A percentile compares a stretch with the other conserved stretches of the same genome.
These are phyloP conservation scores for Aphelocoma coerulescens DNA, from an alignment of 2,113 vertebrate species.

Conservation along the genomic window DNA sequence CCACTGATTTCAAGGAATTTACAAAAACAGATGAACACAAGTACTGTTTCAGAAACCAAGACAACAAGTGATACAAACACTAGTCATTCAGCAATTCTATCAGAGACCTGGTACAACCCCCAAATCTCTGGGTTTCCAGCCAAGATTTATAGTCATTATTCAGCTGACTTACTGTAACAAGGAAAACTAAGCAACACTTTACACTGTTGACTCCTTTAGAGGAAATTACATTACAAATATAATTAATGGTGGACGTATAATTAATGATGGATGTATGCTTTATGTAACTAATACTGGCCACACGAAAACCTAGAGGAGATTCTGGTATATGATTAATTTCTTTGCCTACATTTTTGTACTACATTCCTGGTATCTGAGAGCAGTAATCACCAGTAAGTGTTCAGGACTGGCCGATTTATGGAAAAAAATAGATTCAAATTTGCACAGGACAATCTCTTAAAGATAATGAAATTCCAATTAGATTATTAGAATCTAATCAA, in stretches of 20 bases:
- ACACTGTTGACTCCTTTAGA: neutral
- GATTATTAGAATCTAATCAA: neutral
- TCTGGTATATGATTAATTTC: neutral
- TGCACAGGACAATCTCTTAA: neutral
- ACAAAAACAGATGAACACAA: neutral
- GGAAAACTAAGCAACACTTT: neutral
- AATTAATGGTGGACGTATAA: neutral
- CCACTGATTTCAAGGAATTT: neutral
- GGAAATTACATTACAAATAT: neutral
- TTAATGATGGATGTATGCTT: neutral
- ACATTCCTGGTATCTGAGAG: neutral
- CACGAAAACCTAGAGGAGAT: neutral
- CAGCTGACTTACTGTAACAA: neutral
- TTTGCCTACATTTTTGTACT: neutral
- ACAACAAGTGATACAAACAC: neutral
- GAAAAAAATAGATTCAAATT: neutral
- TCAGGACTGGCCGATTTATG: neutral
- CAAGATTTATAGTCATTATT: neutral
- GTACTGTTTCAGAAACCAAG: neutral
- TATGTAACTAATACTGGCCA: neutral
- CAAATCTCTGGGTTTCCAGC: neutral
- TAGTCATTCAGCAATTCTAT: neutral
- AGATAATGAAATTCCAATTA: neutral
- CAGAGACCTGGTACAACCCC: neutral
- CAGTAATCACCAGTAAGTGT: neutral